phyloP scores from a whole-genome alignment of 2,113 vertebrate species.

The Thryonomys swinderianus region DNA sequence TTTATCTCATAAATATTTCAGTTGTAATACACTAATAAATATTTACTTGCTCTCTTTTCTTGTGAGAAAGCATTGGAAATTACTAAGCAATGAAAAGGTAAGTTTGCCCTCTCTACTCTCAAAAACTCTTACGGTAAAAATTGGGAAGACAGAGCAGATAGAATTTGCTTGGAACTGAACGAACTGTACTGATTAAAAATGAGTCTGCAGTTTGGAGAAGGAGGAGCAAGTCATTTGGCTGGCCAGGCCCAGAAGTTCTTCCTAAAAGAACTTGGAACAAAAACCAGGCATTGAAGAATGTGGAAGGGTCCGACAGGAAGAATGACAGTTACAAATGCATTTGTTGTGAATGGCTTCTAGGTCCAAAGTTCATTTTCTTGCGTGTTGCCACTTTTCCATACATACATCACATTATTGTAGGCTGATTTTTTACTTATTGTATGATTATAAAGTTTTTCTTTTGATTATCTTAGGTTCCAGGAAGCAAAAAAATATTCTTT shows the following conservation, averaged over 20 bases:
- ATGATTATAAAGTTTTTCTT: background rate
- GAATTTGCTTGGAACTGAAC: background rate
- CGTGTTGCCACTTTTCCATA: background rate
- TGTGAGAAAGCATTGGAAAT: background rate
- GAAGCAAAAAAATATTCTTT: conserved; percentile 7
- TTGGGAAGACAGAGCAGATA: background rate
- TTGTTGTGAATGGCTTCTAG: background rate
- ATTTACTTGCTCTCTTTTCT: background rate
- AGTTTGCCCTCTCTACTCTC: background rate
- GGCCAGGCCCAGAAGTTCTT: background rate
- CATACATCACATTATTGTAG: background rate
- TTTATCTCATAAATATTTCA: conserved; percentile 40
- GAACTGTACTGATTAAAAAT: conserved; percentile 30
- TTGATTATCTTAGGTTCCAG: background rate
- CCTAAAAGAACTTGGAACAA: background rate
- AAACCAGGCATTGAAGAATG: background rate
- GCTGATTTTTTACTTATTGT: background rate
- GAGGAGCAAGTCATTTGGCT: background rate
- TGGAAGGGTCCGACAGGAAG: background rate
- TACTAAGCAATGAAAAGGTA: background rate
- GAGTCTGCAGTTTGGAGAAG: background rate
- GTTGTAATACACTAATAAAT: background rate
- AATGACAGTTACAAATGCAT: background rate
- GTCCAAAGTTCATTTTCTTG: background rate
- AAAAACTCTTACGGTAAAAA: background rate